Conservation (phyloP, 2,888 invertebrate genomes). For the Syrphus vitripennis region DNA sequence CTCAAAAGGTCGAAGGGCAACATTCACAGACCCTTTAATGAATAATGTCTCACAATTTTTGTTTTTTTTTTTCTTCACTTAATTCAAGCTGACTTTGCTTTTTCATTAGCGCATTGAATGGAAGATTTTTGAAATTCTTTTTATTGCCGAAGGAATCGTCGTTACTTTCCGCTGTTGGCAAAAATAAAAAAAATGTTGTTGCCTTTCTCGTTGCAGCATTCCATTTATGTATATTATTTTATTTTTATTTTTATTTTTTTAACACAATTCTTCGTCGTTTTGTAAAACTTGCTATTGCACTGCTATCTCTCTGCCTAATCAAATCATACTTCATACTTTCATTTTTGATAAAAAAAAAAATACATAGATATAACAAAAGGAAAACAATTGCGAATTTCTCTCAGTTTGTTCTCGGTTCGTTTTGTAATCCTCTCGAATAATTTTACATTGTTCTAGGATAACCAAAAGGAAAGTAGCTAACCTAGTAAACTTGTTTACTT, state of each 20-base stretch:
- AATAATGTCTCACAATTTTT: constrained; percentile 3
- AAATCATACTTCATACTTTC: constrained; percentile 64
- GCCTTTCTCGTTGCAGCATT: neutral
- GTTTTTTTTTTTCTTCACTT: neutral
- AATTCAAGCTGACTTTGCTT: neutral
- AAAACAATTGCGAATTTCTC: constrained; percentile 57
- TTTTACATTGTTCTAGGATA: neutral
- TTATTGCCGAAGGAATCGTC: constrained; percentile 31
- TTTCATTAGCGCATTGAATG: constrained; percentile 32
- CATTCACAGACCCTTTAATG: constrained; percentile 37
- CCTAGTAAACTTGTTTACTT: constrained; percentile 54
- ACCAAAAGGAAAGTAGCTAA: constrained; percentile 18
- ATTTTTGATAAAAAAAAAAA: constrained; percentile 50
- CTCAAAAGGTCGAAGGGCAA: neutral
- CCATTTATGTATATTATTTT: neutral
- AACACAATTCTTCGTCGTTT: constrained; percentile 19
- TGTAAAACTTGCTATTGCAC: constrained; percentile 19
- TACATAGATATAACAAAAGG: constrained; percentile 38
- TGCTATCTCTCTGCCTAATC: constrained; percentile 40
- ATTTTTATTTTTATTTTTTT: neutral
- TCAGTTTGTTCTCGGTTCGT: too few species aligned
- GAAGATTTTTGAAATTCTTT: constrained; percentile 41
- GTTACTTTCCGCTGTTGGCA: neutral
- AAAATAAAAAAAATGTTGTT: neutral
- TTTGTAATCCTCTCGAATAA: constrained; percentile 40